Conservation (phyloP, 2,888 invertebrate genomes). For the Diarsia rubi region DNA sequence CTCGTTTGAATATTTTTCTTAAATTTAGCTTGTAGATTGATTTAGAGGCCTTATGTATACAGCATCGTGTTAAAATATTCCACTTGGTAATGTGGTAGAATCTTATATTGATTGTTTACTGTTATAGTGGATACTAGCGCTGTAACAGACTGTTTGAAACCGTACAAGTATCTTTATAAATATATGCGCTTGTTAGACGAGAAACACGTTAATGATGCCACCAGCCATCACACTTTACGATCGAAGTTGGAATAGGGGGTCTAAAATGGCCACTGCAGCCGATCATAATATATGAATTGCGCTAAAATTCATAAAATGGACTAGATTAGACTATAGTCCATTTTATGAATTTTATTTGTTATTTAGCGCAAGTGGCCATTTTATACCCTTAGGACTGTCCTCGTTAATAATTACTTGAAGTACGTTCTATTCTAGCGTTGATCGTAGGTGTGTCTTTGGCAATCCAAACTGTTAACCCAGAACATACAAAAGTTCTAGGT, state of each 20-base stretch:
- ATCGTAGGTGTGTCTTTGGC: not conserved
- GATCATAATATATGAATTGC: too few species aligned
- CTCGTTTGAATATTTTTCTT: slow-evolving; percentile 42
- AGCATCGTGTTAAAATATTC: slow-evolving; percentile 18
- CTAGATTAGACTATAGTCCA: too few species aligned
- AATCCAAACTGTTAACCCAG: not conserved
- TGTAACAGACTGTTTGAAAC: not conserved
- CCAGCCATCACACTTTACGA: not conserved
- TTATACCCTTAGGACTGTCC: not conserved
- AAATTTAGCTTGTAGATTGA: slow-evolving; percentile 28
- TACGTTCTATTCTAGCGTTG: not conserved
- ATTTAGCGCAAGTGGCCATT: too few species aligned
- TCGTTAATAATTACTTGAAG: not conserved
- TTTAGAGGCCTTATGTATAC: slow-evolving; percentile 21
- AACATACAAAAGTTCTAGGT: not conserved
- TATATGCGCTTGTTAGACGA: not conserved
- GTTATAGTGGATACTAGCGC: not conserved
- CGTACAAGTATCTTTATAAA: not conserved
- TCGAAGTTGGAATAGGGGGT: slow-evolving; percentile 7
- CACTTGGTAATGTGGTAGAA: slow-evolving; percentile 1
- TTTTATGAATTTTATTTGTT: too few species aligned
- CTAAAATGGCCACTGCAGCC: too few species aligned
- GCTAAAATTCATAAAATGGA: too few species aligned
- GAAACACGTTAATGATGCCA: not conserved
- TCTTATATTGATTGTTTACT: not conserved